These are phyloP conservation scores for Porites cylindrica DNA, from an alignment of 92 coral and sea anemone genomes.

Conservation along the genomic window DNA sequence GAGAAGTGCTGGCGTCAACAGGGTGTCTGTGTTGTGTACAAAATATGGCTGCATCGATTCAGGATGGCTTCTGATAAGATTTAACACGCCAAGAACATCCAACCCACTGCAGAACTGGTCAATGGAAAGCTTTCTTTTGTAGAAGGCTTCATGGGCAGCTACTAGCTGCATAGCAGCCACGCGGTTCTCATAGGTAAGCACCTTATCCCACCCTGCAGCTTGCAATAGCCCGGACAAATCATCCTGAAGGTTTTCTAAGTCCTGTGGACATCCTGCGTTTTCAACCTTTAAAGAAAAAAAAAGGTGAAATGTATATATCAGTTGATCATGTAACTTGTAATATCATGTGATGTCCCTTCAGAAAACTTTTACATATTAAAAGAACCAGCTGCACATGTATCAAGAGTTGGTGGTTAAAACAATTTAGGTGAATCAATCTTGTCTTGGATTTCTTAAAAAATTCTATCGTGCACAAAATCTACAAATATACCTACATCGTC, in stretches of 20 bases:
- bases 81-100: too few relatives aligned
- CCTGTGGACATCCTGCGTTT: conserved; percentile 12
- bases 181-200: conserved; percentile 29
- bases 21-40: too few relatives aligned
- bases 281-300: conserved; percentile 6
- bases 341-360: not conserved
- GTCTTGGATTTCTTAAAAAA: conserved; percentile 1
- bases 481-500: conserved; percentile 10
- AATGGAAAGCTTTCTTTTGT: too few relatives aligned
- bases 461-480: conserved; percentile 13
- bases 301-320: not conserved
- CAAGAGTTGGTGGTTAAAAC: conserved; percentile 5
- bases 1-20: conserved; percentile 25
- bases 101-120: too few relatives aligned
- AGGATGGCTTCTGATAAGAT: too few relatives aligned
- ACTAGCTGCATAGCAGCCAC: too few relatives aligned
- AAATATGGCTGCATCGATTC: too few relatives aligned
- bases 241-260: conserved; percentile 18
- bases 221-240: conserved; percentile 21
- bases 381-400: conserved; percentile 11
- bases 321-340: conserved; percentile 1
- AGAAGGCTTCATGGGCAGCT: too few relatives aligned
- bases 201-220: conserved; percentile 31
- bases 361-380: conserved; percentile 6
- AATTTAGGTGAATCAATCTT: conserved; percentile 5